These are phyloP conservation scores for Rhyacichthys aspro DNA, from an alignment of 2,797 vertebrate species.

Conservation along the genomic window DNA sequence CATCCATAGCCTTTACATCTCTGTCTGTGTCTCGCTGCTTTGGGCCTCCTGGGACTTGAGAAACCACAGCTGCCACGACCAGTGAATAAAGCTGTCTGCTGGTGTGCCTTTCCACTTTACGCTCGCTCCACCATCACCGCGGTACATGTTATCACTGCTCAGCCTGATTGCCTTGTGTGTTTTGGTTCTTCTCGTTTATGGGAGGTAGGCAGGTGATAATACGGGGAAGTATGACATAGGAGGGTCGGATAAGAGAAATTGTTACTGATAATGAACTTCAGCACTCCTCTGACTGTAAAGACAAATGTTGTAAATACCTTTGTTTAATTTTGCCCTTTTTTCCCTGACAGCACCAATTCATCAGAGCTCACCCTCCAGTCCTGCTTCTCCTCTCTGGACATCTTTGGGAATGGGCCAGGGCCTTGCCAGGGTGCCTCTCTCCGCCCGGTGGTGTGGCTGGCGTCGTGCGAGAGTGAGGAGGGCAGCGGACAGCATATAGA, in stretches of 20 bases:
- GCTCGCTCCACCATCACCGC: neutral
- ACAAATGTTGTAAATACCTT: too few relatives aligned
- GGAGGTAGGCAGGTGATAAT: conserved; percentile 13
- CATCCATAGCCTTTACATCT: conserved; percentile 62
- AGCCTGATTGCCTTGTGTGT: conserved; percentile 14
- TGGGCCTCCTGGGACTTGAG: conserved; percentile 47
- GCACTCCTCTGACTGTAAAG: conserved; percentile 1
- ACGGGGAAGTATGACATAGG: conserved; percentile 7
- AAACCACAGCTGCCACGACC: conserved; percentile 53
- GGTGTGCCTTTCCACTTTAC: conserved; percentile 15
- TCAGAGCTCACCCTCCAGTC: conserved; percentile 38
- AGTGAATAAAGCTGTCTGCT: conserved; percentile 47
- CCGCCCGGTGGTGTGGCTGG: conserved; percentile 69
- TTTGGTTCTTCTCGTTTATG: conserved; percentile 23
- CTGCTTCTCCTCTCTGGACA: conserved; percentile 64
- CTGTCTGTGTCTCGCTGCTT: conserved; percentile 54
- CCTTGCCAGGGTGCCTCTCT: conserved; percentile 73
- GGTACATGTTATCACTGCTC: conserved; percentile 7
- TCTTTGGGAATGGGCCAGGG: conserved; percentile 87
- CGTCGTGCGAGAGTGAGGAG: conserved; percentile 71
- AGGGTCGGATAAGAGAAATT: conserved; percentile 19
- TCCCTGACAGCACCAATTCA: conserved; percentile 61
- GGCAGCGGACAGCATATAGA: conserved; percentile 70
- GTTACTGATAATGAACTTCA: conserved; percentile 19
- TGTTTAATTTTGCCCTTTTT: conserved; percentile 17